Conservation (phyloP, 2,113 vertebrate genomes). For the Lycaon pictus region DNA sequence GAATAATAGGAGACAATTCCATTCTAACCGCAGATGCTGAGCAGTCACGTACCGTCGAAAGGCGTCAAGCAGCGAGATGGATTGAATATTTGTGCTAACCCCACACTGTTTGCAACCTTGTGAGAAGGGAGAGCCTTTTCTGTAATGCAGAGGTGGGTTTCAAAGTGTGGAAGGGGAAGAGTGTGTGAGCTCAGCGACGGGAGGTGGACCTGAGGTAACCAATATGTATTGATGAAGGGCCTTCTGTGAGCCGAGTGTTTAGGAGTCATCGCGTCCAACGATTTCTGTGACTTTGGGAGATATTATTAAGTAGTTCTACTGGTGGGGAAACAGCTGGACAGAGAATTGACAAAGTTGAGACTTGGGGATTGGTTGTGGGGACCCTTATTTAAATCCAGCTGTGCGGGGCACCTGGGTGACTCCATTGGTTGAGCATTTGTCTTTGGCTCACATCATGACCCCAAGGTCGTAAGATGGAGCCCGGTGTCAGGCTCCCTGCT, state of each 20-base stretch:
- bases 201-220: too few species aligned
- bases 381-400: too few species aligned
- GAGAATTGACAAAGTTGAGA: accelerated
- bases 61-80: not conserved
- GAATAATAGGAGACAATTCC: not conserved
- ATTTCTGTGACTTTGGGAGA: not conserved
- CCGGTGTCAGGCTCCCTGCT: too few species aligned
- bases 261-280: not conserved
- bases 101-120: not conserved
- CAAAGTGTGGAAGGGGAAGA: not conserved
- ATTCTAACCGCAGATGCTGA: not conserved
- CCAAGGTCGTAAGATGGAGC: too few species aligned
- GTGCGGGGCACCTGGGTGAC: too few species aligned
- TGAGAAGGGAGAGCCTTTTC: not conserved
- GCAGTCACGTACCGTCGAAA: not conserved
- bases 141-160: not conserved
- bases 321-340: too few species aligned
- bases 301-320: not conserved
- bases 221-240: not conserved
- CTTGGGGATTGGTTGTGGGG: accelerated
- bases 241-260: not conserved
- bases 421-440: too few species aligned
- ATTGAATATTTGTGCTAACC: too few species aligned
- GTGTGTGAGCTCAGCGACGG: too few species aligned
- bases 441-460: too few species aligned